Conservation (phyloP, 2,797 vertebrate genomes). For the Lagodon rhomboides region DNA sequence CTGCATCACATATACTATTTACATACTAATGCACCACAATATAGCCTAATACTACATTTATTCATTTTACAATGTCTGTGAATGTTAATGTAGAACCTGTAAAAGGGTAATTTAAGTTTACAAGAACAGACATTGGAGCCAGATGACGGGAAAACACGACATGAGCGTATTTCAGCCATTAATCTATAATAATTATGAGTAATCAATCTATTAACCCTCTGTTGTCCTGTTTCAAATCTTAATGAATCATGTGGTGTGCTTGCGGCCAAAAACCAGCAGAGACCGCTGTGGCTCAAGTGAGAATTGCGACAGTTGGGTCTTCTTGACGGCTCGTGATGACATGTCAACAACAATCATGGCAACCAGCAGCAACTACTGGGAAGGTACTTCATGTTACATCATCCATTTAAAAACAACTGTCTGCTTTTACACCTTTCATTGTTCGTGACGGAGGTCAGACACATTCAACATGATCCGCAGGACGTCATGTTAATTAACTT, state of each 20-base stretch:
- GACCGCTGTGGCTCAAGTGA: neutral
- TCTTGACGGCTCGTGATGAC: conserved; percentile 82
- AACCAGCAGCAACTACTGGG: conserved; percentile 90
- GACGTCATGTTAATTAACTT: neutral
- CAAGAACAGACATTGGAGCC: neutral
- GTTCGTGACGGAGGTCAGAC: neutral
- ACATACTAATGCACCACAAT: neutral
- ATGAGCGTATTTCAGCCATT: neutral
- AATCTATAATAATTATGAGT: neutral
- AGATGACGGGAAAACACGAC: neutral
- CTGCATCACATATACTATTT: neutral
- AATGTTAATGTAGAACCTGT: neutral
- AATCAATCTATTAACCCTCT: neutral
- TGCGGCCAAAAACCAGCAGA: conserved; percentile 21
- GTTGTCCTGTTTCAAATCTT: conserved; percentile 3
- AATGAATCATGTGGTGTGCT: neutral
- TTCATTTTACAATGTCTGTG: neutral
- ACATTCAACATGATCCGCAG: too few relatives aligned
- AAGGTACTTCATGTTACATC: conserved; percentile 83
- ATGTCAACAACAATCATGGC: conserved; percentile 91
- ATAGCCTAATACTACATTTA: too few relatives aligned
- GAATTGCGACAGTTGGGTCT: conserved; percentile 56
- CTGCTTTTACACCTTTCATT: rapidly evolving
- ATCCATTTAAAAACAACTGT: neutral
- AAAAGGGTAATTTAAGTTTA: neutral